Evolutionary conservation across 2,888 invertebrate species (phyloP), one percentile per base, ranked within the genome.

Genomic region (Hyposoter didymator): DNA sequence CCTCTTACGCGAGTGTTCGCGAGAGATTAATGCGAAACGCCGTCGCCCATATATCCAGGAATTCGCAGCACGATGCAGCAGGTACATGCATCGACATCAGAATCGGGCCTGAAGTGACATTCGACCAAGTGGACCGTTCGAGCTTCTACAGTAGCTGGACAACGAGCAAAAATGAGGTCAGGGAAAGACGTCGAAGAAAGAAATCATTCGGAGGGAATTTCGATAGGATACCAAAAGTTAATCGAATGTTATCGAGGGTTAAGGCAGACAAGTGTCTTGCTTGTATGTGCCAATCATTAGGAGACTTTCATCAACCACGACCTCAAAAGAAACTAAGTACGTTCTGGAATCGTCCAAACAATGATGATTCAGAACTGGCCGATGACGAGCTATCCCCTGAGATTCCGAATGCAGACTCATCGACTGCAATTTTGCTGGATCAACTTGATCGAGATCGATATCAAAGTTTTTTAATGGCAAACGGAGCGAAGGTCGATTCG

Each of bases 181-280:
- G 49, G 66, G 39, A 80, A 66, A 87, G 70, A 55, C 83, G 32
- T 47, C 70, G 12, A 78, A 39, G 72, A 69, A 49, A 73, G 47
- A 78, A 78, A 84, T 80, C 69, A 59, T 64, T 12, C 73, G 59
- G 49, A 52, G 62, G 45, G 5, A 32, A 84, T 78, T 84, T 92
- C 14, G 78, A 82, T 10, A 83, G 85, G 5, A 89, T 94, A 22
- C 93, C 93, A 2, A 82, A 76, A 52, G 84, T 92, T 8, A 73
- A 64, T 19, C 88, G 88, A n/a, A 87, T 91, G 19, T 90, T 89
- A 66, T 89, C 89, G 0, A 89, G 93, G 81, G 89, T 84, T 47
- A 90, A 89, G 22, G 72, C 84, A 4, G 93, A 94, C 76, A 92
- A 90, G 79, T 94, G 94, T 82, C 84, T 93, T 10, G 88, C 92